Conservation (phyloP, 2,888 invertebrate species). For the Cheilosia urbana region DNA sequence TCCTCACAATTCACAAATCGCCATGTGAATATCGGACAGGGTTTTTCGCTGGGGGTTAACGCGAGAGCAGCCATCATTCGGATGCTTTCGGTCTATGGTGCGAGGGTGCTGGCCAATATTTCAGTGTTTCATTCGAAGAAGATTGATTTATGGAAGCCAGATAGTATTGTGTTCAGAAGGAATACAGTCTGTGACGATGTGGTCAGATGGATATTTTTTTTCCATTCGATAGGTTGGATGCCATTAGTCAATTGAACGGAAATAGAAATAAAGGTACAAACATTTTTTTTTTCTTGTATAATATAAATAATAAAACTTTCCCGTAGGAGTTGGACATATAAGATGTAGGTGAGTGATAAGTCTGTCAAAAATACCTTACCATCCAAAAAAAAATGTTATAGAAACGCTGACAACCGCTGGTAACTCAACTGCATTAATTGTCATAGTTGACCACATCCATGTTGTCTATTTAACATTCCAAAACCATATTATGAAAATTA, state of each 20-base stretch:
- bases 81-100: neutral
- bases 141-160: conserved; percentile 60
- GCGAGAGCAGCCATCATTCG: neutral
- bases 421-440: too few relatives aligned
- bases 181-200: conserved; percentile 26
- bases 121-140: conserved; percentile 33
- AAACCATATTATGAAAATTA: too few relatives aligned
- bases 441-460: too few relatives aligned
- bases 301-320: too few relatives aligned
- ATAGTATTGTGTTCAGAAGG: conserved; percentile 32
- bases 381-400: too few relatives aligned
- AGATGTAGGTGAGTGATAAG: too few relatives aligned
- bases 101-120: conserved; percentile 46
- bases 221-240: neutral
- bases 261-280: neutral
- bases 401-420: too few relatives aligned
- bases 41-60: neutral
- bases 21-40: conserved; percentile 5
- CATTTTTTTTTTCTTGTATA: neutral
- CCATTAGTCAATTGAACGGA: conserved; percentile 37
- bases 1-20: conserved; percentile 17
- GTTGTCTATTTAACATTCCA: too few relatives aligned
- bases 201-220: conserved; percentile 14
- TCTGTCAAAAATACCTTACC: too few relatives aligned
- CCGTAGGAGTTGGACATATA: too few relatives aligned